Conservation (phyloP, 2,113 vertebrate genomes). For the Carassius gibelio region DNA sequence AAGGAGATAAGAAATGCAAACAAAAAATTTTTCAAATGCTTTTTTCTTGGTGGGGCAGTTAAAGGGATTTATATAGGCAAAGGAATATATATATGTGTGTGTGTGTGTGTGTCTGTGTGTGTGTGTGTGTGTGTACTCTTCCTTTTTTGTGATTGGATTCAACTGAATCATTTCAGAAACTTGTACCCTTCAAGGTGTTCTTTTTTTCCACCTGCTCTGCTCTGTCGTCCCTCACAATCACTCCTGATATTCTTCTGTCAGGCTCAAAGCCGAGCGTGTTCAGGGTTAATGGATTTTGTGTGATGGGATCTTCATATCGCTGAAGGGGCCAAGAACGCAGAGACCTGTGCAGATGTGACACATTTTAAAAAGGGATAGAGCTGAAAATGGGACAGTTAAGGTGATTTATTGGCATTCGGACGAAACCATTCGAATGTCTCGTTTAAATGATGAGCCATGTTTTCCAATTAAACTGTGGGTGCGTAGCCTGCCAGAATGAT, state of each 20-base stretch:
- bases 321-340: slow-evolving; percentile 19
- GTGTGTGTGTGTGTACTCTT: no score
- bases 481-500: slow-evolving; percentile 38
- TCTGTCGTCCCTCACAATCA: neutral
- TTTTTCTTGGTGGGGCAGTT: no score
- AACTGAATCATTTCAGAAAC: neutral
- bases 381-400: slow-evolving; percentile 43
- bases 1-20: no score
- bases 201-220: neutral
- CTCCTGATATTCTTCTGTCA: slow-evolving; percentile 11
- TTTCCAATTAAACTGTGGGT: slow-evolving; percentile 45
- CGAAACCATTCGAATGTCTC: slow-evolving; percentile 35
- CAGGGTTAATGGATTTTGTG: slow-evolving; percentile 49
- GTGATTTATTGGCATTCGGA: slow-evolving; percentile 32
- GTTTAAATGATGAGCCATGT: slow-evolving; percentile 52
- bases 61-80: no score
- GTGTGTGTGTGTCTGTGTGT: no score
- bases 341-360: slow-evolving; percentile 6
- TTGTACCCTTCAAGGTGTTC: neutral
- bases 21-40: no score
- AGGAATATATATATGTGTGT: no score
- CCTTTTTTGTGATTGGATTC: neutral
- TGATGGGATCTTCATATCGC: slow-evolving; percentile 51
- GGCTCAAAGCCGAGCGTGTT: slow-evolving; percentile 9
- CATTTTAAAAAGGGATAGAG: slow-evolving; percentile 33